Evolutionary conservation across 2,113 vertebrate genomes (phyloP).

Genomic region (Fulmarus glacialis): DNA sequence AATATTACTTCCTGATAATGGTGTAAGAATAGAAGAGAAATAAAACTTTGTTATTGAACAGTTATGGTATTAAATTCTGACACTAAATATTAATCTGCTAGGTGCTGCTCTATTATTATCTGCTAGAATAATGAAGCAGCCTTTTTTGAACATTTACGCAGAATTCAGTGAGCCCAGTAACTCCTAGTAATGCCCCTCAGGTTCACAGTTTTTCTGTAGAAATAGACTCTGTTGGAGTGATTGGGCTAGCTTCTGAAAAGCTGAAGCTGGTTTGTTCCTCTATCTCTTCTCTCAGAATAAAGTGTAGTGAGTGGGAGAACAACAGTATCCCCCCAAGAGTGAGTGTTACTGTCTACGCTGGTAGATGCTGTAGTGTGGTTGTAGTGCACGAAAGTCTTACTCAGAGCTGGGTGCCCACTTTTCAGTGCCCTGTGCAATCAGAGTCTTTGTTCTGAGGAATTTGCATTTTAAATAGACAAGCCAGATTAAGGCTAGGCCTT

Average conservation of each 20-base stretch:
- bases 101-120: constrained; percentile 25
- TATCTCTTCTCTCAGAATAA: not conserved
- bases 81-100: constrained; percentile 63
- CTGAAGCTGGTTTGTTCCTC: not conserved
- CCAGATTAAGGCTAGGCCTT: not conserved
- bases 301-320: not conserved
- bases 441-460: not conserved
- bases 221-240: not conserved
- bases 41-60: constrained; percentile 61
- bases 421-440: not conserved
- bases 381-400: not conserved
- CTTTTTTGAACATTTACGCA: not conserved
- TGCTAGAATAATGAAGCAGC: constrained; percentile 26
- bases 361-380: not conserved
- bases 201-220: not conserved
- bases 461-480: not conserved
- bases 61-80: constrained; percentile 58
- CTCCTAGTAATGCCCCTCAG: not conserved
- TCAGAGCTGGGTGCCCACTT: not conserved
- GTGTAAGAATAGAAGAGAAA: constrained; percentile 46
- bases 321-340: not conserved
- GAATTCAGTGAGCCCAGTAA: not conserved
- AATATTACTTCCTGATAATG: constrained; percentile 45
- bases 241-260: not conserved
- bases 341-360: not conserved